These are phyloP conservation scores for Agelaius phoeniceus DNA, from an alignment of 2,113 vertebrate genomes.

Conservation along the genomic window DNA sequence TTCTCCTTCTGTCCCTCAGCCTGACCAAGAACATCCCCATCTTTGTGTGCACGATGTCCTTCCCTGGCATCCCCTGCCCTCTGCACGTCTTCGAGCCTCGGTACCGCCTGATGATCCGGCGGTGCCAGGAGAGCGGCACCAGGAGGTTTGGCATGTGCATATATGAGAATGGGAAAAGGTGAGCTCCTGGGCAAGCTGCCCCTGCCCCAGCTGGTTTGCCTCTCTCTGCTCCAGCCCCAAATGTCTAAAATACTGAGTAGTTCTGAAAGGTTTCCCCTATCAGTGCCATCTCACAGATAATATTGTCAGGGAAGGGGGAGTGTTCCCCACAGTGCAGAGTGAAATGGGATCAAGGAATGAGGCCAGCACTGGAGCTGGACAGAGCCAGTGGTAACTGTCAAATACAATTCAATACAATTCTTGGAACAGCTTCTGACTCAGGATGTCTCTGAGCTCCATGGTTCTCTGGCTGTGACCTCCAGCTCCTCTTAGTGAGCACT, in stretches of 20 bases:
- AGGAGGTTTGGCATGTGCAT: slow-evolving; percentile 92
- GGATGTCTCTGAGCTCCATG: neutral
- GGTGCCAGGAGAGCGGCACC: slow-evolving; percentile 89
- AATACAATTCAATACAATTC: neutral
- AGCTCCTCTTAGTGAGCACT: neutral
- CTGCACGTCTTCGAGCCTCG: slow-evolving; percentile 91
- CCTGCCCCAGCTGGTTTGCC: neutral
- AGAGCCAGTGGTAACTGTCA: neutral
- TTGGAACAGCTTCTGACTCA: neutral
- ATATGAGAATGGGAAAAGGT: slow-evolving; percentile 88
- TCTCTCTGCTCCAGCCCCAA: neutral
- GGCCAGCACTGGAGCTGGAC: neutral
- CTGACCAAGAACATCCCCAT: slow-evolving; percentile 87
- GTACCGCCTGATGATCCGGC: slow-evolving; percentile 91
- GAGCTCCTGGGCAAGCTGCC: neutral
- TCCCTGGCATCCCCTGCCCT: slow-evolving; percentile 84
- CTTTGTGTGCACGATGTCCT: slow-evolving; percentile 90
- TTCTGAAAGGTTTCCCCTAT: neutral
- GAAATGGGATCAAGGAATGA: neutral
- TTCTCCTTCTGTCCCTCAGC: slow-evolving; percentile 56
- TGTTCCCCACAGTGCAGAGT: accelerated
- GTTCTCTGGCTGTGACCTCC: neutral
- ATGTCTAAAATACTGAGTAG: neutral
- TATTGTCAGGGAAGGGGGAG: neutral
- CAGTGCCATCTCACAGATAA: accelerated